Conservation (phyloP, 2,113 vertebrate genomes). For the Lichenostomus cassidix region DNA sequence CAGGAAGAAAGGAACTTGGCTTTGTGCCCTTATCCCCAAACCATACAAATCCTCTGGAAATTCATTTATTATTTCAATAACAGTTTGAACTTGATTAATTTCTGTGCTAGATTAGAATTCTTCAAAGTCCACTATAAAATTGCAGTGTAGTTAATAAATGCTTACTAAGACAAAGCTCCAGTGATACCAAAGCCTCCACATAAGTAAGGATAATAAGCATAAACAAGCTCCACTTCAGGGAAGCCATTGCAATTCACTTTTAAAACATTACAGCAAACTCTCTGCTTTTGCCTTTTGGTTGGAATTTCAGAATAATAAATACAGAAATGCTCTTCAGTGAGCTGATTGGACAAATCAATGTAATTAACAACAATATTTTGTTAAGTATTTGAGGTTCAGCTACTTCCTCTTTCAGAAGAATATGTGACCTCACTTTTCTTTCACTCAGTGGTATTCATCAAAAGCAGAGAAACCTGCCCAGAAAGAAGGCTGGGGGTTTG, state of each 20-base stretch:
- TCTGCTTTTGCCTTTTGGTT: neutral
- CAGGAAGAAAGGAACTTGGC: neutral
- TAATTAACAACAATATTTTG: neutral
- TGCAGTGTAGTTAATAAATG: neutral
- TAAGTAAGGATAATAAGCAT: neutral
- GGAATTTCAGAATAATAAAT: neutral
- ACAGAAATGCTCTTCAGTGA: neutral
- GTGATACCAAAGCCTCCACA: neutral
- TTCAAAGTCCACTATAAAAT: neutral
- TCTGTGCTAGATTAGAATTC: neutral
- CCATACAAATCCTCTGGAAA: neutral
- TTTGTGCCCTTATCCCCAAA: neutral
- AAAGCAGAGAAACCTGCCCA: neutral
- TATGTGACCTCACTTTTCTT: neutral
- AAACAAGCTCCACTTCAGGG: neutral
- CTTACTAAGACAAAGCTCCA: neutral
- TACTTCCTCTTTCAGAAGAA: neutral
- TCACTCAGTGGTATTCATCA: neutral
- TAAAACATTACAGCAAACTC: neutral
- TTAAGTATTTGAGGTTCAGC: neutral
- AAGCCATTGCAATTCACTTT: neutral
- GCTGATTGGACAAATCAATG: neutral
- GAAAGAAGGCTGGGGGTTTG: neutral
- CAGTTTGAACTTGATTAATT: neutral
- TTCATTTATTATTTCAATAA: neutral